phyloP scores from a whole-genome alignment of 1,140 invertebrate species.

The Drosophila baimaii region DNA sequence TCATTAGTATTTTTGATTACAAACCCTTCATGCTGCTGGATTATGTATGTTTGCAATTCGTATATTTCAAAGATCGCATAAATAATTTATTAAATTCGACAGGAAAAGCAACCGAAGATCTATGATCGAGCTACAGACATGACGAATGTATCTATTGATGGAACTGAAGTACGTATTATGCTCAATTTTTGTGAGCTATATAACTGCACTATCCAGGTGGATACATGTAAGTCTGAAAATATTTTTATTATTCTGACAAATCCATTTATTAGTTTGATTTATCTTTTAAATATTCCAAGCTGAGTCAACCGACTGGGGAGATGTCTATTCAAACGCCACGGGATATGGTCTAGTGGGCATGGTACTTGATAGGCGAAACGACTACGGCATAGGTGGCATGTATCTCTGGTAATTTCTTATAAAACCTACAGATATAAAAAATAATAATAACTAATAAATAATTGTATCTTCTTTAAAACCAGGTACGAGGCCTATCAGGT shows the following conservation, averaged over 20 bases:
- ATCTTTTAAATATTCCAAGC: neutral
- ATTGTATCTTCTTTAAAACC: neutral
- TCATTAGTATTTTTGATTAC: slow-evolving; percentile 70
- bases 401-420: slow-evolving; percentile 49
- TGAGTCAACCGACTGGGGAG: slow-evolving; percentile 66
- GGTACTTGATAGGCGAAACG: slow-evolving; percentile 55
- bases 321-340: slow-evolving; percentile 59
- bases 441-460: neutral
- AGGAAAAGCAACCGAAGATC: slow-evolving; percentile 41
- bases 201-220: slow-evolving; percentile 69
- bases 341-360: slow-evolving; percentile 65
- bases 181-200: slow-evolving; percentile 63
- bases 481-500: slow-evolving; percentile 56
- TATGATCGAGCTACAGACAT: slow-evolving; percentile 42
- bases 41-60: slow-evolving; percentile 39
- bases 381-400: slow-evolving; percentile 62
- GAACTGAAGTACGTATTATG: slow-evolving; percentile 65
- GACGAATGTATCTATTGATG: slow-evolving; percentile 54
- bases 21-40: slow-evolving; percentile 71
- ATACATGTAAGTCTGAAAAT: slow-evolving; percentile 60
- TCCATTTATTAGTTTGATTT: too few species aligned
- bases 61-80: neutral
- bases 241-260: too few species aligned
- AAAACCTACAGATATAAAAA: neutral
- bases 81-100: neutral